phyloP scores from a whole-genome alignment of 2,888 invertebrate genomes.

The Gandaritis pyraliata region DNA sequence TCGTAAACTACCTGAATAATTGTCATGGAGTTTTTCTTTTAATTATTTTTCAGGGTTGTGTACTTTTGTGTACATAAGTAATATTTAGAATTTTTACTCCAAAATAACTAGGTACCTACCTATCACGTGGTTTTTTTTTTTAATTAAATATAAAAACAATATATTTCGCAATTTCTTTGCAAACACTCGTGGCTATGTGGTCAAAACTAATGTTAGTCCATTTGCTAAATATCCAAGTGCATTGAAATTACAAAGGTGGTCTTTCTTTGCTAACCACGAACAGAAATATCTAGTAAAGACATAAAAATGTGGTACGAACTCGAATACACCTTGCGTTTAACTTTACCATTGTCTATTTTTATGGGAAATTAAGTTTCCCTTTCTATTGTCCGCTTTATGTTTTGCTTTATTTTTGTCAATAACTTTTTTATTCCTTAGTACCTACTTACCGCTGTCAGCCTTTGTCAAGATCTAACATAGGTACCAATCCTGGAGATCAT shows the following conservation, averaged over 20 bases:
- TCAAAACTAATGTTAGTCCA: slow-evolving; percentile 23
- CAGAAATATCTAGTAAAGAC: slow-evolving; percentile 23
- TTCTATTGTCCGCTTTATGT: slow-evolving; percentile 29
- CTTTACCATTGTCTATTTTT: slow-evolving; percentile 68
- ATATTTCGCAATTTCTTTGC: no score
- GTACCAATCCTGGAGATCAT: no score
- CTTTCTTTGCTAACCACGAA: slow-evolving; percentile 24
- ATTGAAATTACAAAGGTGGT: slow-evolving; percentile 16
- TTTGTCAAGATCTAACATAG: no score
- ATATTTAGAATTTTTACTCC: no score
- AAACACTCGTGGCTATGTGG: slow-evolving; percentile 25
- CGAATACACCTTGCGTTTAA: slow-evolving; percentile 46
- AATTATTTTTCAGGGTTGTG: neutral
- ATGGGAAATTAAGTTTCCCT: slow-evolving; percentile 62
- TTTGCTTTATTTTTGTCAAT: slow-evolving; percentile 5
- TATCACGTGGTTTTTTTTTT: no score
- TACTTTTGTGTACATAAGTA: no score
- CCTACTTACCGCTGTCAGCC: no score
- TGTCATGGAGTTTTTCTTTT: neutral
- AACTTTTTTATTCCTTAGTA: neutral
- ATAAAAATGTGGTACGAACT: slow-evolving; percentile 27
- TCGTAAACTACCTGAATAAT: slow-evolving; percentile 26
- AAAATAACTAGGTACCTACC: no score
- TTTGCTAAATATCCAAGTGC: slow-evolving; percentile 28
- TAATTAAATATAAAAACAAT: no score